phyloP scores from a whole-genome alignment of 2,888 invertebrate genomes.

The Latrodectus hesperus region DNA sequence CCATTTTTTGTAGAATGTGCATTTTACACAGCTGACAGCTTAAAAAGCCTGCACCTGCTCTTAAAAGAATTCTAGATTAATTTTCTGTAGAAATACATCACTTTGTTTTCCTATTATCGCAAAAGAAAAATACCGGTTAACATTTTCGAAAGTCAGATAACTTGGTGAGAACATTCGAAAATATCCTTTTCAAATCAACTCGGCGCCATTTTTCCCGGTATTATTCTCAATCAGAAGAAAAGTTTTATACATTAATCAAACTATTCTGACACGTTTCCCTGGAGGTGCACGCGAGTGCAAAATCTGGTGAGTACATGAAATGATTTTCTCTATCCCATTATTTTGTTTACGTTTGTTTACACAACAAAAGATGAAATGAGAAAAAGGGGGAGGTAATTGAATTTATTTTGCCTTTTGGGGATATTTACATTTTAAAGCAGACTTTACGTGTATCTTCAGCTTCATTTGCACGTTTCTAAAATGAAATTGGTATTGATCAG shows the following conservation, averaged over 20 bases:
- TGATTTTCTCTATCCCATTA: not conserved
- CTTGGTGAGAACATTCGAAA: too few relatives aligned
- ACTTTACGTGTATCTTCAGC: not conserved
- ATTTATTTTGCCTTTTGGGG: conserved; percentile 12
- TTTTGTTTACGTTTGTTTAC: conserved; percentile 15
- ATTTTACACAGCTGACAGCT: too few relatives aligned
- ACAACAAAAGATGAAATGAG: not conserved
- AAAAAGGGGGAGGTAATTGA: conserved; percentile 11
- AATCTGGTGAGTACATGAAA: not conserved
- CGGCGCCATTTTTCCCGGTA: not conserved
- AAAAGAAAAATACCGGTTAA: too few relatives aligned
- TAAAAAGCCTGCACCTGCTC: too few relatives aligned
- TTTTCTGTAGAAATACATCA: too few relatives aligned
- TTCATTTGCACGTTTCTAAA: not conserved
- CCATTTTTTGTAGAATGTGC: too few relatives aligned
- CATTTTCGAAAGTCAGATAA: too few relatives aligned
- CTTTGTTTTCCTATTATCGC: too few relatives aligned
- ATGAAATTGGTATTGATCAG: conserved; percentile 17
- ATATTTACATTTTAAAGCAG: conserved; percentile 25
- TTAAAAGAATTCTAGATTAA: too few relatives aligned
- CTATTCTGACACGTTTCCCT: conserved; percentile 21
- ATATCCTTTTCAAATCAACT: too few relatives aligned
- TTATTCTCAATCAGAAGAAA: conserved; percentile 23
- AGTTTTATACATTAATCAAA: conserved; percentile 35
- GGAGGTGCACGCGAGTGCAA: not conserved